phyloP scores from a whole-genome alignment of 2,113 vertebrate genomes.

The Mormyrus lacerda region DNA sequence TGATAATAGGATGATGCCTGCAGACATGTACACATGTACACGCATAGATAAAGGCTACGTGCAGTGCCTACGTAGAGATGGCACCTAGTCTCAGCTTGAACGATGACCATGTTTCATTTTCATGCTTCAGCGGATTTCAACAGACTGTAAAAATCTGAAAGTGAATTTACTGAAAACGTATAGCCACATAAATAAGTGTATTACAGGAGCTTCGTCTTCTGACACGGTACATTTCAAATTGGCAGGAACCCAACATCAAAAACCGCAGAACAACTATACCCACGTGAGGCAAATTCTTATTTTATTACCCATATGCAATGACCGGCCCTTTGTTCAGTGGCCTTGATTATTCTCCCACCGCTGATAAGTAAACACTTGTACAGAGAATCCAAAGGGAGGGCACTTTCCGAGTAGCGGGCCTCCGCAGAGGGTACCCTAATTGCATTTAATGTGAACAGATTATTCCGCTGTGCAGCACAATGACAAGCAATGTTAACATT shows the following conservation, averaged over 20 bases:
- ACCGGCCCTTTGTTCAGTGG: background rate
- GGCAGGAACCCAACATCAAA: background rate
- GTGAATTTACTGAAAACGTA: conserved; percentile 19
- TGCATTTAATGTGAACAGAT: background rate
- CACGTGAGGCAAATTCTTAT: background rate
- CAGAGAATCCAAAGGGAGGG: background rate
- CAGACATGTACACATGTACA: background rate
- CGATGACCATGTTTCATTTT: conserved; percentile 29
- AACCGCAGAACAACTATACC: too few species aligned
- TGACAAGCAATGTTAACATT: background rate
- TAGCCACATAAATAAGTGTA: background rate
- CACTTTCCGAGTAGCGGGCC: background rate
- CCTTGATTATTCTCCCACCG: background rate
- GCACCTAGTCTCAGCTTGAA: background rate
- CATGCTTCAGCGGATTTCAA: conserved; percentile 26
- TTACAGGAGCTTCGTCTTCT: background rate
- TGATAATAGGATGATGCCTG: background rate
- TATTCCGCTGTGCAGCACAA: background rate
- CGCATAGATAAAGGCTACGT: background rate
- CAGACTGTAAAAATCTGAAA: conserved; percentile 23
- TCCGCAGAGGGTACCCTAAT: background rate
- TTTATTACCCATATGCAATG: background rate
- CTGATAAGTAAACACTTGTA: conserved; percentile 1
- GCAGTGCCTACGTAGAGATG: background rate
- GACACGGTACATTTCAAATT: background rate